Conservation (phyloP, 2,888 invertebrate species). For the Hydrotaea diabolus region DNA sequence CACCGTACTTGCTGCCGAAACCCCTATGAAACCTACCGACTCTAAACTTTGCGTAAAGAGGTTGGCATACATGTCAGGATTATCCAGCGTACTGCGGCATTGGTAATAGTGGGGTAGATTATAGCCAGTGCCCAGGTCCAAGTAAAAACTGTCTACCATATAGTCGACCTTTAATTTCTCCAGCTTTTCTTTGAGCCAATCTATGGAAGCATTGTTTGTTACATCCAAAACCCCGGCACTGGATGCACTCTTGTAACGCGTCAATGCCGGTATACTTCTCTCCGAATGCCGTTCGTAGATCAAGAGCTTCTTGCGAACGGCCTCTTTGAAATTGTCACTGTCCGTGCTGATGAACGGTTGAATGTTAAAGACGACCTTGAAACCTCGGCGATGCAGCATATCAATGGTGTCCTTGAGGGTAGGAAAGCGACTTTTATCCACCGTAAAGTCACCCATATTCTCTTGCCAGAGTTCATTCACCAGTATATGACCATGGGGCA, state of each 20-base stretch:
- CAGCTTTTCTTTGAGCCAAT: constrained; percentile 90
- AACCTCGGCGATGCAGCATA: constrained; percentile 90
- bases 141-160: constrained; percentile 91
- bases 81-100: constrained; percentile 86
- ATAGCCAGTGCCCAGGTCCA: constrained; percentile 90
- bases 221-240: constrained; percentile 94
- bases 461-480: constrained; percentile 92
- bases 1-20: constrained; percentile 90
- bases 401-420: constrained; percentile 89
- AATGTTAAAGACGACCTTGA: constrained; percentile 92
- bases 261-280: constrained; percentile 90
- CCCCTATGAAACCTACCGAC: constrained; percentile 86
- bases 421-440: constrained; percentile 90
- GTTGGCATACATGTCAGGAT: constrained; percentile 92
- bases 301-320: constrained; percentile 87
- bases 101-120: constrained; percentile 93
- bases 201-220: constrained; percentile 89
- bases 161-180: constrained; percentile 87
- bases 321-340: constrained; percentile 90
- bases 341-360: constrained; percentile 95
- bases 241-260: constrained; percentile 89
- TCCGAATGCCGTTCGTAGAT: constrained; percentile 91
- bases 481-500: constrained; percentile 89
- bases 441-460: constrained; percentile 90
- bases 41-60: constrained; percentile 83